phyloP scores from a whole-genome alignment of 2,113 vertebrate genomes.

The Embiotoca jacksoni region DNA sequence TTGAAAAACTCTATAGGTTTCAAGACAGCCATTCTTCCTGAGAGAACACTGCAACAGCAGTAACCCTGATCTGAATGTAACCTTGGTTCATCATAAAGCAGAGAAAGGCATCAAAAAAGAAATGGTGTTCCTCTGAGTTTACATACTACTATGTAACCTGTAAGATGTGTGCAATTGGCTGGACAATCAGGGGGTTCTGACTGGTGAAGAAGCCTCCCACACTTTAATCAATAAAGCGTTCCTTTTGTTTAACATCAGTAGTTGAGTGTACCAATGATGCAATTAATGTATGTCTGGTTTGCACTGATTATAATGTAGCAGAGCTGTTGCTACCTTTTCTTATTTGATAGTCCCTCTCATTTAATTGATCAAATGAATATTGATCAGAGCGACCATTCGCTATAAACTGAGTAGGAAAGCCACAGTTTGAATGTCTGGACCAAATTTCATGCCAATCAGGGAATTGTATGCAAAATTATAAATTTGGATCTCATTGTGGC shows the following conservation, averaged over 20 bases:
- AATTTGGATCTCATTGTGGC: no score
- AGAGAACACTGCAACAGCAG: conserved; percentile 31
- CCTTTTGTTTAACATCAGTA: conserved; percentile 53
- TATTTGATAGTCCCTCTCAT: neutral
- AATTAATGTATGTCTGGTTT: conserved; percentile 55
- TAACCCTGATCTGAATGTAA: conserved; percentile 25
- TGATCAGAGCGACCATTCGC: no score
- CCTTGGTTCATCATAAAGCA: conserved; percentile 51
- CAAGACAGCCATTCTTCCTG: conserved; percentile 36
- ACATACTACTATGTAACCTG: neutral
- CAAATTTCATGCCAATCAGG: no score
- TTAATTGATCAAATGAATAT: neutral
- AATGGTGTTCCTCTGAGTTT: conserved; percentile 3
- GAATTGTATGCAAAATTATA: no score
- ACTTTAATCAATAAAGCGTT: conserved; percentile 68
- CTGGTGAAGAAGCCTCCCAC: conserved; percentile 55
- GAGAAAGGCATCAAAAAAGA: conserved; percentile 44
- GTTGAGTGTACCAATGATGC: conserved; percentile 60
- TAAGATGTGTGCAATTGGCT: neutral
- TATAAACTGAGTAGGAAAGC: no score
- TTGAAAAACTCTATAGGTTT: conserved; percentile 48
- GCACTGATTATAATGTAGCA: conserved; percentile 20
- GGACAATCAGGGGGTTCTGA: conserved; percentile 38
- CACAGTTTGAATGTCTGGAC: no score
- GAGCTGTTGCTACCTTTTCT: conserved; percentile 9